Evolutionary conservation across 2,888 invertebrate genomes (phyloP).

Genomic region (Punctoribates punctum): DNA sequence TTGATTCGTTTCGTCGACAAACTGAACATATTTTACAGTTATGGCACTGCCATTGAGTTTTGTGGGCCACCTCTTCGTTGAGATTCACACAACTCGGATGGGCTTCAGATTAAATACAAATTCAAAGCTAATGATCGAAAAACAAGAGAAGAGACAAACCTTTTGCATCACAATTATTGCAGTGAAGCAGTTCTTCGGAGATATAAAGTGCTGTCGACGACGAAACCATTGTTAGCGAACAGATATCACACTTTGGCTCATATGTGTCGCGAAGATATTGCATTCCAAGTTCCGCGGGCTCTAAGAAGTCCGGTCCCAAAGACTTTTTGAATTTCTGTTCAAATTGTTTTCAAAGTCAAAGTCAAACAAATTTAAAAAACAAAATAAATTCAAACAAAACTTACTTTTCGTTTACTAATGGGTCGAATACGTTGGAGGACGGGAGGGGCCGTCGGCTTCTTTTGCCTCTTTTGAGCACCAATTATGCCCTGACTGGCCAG

Average conservation of each 20-base stretch:
- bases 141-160: conserved; percentile 53
- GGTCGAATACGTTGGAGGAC: conserved; percentile 19
- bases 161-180: conserved; percentile 69
- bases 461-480: conserved; percentile 14
- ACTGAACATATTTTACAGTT: conserved; percentile 81
- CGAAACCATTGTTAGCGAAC: conserved; percentile 45
- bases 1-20: conserved; percentile 55
- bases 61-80: conserved; percentile 53
- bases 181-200: conserved; percentile 64
- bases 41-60: conserved; percentile 73
- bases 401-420: conserved; percentile 29
- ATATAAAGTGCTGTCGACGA: conserved; percentile 51
- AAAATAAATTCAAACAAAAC: background rate
- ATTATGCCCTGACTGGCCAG: background rate
- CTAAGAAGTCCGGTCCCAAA: conserved; percentile 51
- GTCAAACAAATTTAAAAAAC: background rate
- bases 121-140: background rate
- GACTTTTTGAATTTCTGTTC: conserved; percentile 50
- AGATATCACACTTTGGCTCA: conserved; percentile 52
- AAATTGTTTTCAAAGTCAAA: background rate
- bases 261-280: conserved; percentile 45
- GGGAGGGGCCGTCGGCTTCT: conserved; percentile 13
- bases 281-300: conserved; percentile 45
- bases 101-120: conserved; percentile 51
- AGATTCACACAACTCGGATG: conserved; percentile 59